Evolutionary conservation across 2,888 invertebrate genomes (phyloP), one percentile per base, ranked within the genome.

Genomic region (Sipha maydis): DNA sequence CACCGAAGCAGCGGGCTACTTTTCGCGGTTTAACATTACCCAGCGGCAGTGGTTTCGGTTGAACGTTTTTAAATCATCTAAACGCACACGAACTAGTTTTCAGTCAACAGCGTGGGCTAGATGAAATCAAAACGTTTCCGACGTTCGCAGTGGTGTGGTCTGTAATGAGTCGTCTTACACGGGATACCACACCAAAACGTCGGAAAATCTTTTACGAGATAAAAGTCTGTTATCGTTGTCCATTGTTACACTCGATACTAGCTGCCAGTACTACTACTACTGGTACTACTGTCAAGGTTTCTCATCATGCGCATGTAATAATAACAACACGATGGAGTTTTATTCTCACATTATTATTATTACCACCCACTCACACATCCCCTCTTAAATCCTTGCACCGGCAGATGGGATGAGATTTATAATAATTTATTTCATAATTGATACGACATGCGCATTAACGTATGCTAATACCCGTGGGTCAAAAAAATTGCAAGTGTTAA

Each of bases 1-100:
- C 21, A 54, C 25, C 31, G 31, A 61, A 9, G 54, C 54, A 19
- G 31, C 54, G 54, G 28, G 54, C 78, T 78, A 78, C 78, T 56
- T 54, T 78, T 78, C 54, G 78, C 54, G 54, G 54, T 80, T 80
- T 61, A 67, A 38, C n/a, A 11, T 69, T 69, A 0, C 69, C 69
- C 69, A 25, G 69, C 69, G 69, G 28, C 69, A 69, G 14, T n/a
- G 8, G n/a, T 11, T 69, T 69, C 69, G n/a, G 69, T 28, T 28
- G 3, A 69, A 67, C 67, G 67, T n/a, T 4, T 67, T 8, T n/a
- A n/a, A 67, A 25, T 67, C 67, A 9, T 67, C 67, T n/a, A 11
- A 61, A 61, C 61, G 4, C 61, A 21, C 21, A 25, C 25, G 21
- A 48, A 61, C 21, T 61, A 61, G 25, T 28, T 25, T 11, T 28